Percentiles rank a stretch among this genome's conserved stretches.
These are phyloP conservation scores for Himalopsyche japonica DNA, from an alignment of 2,888 invertebrate species.

Conservation along the genomic window DNA sequence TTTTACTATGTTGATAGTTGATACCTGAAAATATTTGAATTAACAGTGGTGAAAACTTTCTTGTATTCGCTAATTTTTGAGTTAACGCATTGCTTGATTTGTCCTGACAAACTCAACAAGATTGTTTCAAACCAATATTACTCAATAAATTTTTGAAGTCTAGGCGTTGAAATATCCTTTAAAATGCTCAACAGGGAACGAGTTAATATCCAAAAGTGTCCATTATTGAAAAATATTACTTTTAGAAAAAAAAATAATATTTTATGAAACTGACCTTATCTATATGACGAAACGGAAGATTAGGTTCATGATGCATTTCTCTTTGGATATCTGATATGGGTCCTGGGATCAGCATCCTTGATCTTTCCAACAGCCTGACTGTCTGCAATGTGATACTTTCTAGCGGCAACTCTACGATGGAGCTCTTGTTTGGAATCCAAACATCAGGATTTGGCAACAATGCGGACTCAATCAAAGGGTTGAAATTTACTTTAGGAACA, in stretches of 20 bases:
- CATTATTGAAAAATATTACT: too few relatives aligned
- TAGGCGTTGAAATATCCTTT: too few relatives aligned
- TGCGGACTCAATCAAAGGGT: slow-evolving; percentile 57
- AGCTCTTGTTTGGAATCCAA: slow-evolving; percentile 49
- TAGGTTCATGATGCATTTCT: slow-evolving; percentile 45
- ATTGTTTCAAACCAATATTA: too few relatives aligned
- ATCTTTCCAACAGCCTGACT: slow-evolving; percentile 52
- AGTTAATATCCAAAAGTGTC: too few relatives aligned
- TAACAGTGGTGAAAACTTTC: too few relatives aligned
- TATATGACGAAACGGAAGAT: slow-evolving; percentile 18
- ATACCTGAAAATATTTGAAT: too few relatives aligned
- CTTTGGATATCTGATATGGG: slow-evolving; percentile 37
- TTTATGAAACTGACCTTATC: slow-evolving; percentile 14
- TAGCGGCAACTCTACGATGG: slow-evolving; percentile 54
- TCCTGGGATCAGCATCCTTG: background rate
- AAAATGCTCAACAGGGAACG: too few relatives aligned
- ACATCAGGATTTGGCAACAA: slow-evolving; percentile 57
- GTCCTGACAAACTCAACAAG: too few relatives aligned
- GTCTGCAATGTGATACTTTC: slow-evolving; percentile 57
- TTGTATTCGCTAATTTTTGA: too few relatives aligned
- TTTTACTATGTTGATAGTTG: too few relatives aligned
- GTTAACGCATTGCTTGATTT: too few relatives aligned
- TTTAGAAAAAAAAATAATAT: background rate
- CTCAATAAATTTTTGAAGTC: too few relatives aligned
- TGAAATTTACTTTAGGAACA: slow-evolving; percentile 55